Evolutionary conservation across 2,113 vertebrate genomes (phyloP), one percentile per base, ranked within the genome.

Genomic region (Sceloporus undulatus): DNA sequence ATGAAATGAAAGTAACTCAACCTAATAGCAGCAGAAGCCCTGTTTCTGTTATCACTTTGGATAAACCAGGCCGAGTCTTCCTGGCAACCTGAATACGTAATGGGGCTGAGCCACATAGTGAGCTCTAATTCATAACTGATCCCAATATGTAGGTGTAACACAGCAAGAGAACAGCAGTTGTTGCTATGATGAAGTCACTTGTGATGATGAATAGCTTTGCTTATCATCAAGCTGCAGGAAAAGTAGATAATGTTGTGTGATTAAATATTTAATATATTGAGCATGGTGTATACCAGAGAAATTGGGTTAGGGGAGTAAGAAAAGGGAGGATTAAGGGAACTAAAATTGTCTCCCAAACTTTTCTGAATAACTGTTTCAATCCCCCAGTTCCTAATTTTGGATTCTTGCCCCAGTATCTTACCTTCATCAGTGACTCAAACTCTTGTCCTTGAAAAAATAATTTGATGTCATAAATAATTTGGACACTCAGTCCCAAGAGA

Each of bases 401-500:
- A 40, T 71, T 48, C 54, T 25, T 42, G 48, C 38, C 19, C 68
- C 86, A 82, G 71, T 42, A 48, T 75, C 34, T 29, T 34, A 23
- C 34, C 21, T 9, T 40, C 38, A 19, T 73, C 23, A 40, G 34
- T 14, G 68, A 87, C 25, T 81, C n/a, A 80, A 77, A 56, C 66
- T 87, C 29, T 56, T 80, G 13, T n/a, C 52, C 54, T 80, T 73
- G 78, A 81, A 73, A 62, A 48, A 87, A 87, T 42, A 87, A 80
- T 87, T 81, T 87, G 16, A 80, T 80, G 66, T 40, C 78, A 81
- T 87, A 62, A 59, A 81, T 62, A 80, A 87, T 42, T 87, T 73
- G 48, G 70, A 34, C 54, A 48, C 19, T 21, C 38, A 19, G 34
- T 62, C 70, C 79, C 54, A 5, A 48, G 52, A 75, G 86, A 79